phyloP scores from a whole-genome alignment of 2,113 vertebrate species.

The Pangasianodon gigas region DNA sequence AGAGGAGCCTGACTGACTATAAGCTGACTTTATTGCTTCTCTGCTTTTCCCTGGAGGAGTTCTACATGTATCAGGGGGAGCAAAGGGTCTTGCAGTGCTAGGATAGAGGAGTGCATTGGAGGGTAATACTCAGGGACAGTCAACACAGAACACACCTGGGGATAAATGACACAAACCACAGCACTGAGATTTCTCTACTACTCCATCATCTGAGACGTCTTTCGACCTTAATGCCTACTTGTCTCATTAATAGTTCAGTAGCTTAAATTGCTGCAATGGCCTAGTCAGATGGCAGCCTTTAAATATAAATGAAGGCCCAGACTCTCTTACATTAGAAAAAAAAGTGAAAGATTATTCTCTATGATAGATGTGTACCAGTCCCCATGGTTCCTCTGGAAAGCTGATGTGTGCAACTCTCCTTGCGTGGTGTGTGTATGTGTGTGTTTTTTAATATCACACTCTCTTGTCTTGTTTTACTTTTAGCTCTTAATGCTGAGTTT shows the following conservation, averaged over 20 bases:
- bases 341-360: constrained; percentile 47
- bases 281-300: constrained; percentile 62
- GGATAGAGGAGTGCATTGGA: constrained; percentile 17
- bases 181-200: constrained; percentile 58
- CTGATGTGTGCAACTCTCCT: constrained; percentile 44
- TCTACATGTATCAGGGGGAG: constrained; percentile 19
- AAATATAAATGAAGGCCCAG: constrained; percentile 61
- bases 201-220: constrained; percentile 64
- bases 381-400: constrained; percentile 36
- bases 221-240: constrained; percentile 41
- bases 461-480: constrained; percentile 56
- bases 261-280: constrained; percentile 61
- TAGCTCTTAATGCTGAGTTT: constrained; percentile 49
- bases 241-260: constrained; percentile 64
- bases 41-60: constrained; percentile 28
- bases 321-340: constrained; percentile 44
- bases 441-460: background rate
- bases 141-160: constrained; percentile 5
- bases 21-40: constrained; percentile 41
- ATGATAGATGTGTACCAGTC: constrained; percentile 42
- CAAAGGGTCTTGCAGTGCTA: background rate
- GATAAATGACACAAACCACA: constrained; percentile 45
- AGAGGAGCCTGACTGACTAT: constrained; percentile 28
- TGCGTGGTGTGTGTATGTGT: constrained; percentile 12
- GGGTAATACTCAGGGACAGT: constrained; percentile 5